These are phyloP conservation scores for Centroberyx gerrardi DNA, from an alignment of 2,797 vertebrate genomes.

Conservation along the genomic window DNA sequence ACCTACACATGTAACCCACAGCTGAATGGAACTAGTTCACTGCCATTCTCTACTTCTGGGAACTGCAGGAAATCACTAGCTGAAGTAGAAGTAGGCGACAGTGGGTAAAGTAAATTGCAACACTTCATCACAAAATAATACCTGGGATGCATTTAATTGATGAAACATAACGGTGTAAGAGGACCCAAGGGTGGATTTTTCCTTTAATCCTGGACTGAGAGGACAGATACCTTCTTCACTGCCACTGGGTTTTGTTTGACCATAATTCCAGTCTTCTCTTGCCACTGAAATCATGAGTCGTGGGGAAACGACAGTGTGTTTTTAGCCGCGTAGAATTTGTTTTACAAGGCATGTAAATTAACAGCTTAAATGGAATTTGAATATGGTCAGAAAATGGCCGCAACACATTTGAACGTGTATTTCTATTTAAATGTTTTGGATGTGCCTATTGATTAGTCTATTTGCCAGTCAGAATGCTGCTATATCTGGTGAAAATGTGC, in stretches of 20 bases:
- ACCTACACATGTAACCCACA: too few relatives aligned
- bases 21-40: too few relatives aligned
- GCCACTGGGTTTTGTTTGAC: constrained; percentile 54
- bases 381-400: constrained; percentile 57
- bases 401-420: constrained; percentile 67
- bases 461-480: constrained; percentile 87
- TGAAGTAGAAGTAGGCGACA: constrained; percentile 11
- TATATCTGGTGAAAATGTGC: constrained; percentile 88
- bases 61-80: constrained; percentile 8
- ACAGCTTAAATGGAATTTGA: constrained; percentile 65
- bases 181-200: constrained; percentile 4
- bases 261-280: constrained; percentile 20
- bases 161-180: neutral
- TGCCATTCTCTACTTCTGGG: neutral
- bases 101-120: too few relatives aligned
- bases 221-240: neutral
- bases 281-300: constrained; percentile 47
- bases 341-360: constrained; percentile 84
- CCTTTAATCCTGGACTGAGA: constrained; percentile 16
- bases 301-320: constrained; percentile 3
- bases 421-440: constrained; percentile 77
- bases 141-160: constrained; percentile 45
- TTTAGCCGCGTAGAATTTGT: constrained; percentile 48
- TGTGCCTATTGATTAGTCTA: constrained; percentile 84
- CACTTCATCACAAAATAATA: neutral